phyloP scores from a whole-genome alignment of 2,113 vertebrate genomes.

The Ictidomys tridecemlineatus region DNA sequence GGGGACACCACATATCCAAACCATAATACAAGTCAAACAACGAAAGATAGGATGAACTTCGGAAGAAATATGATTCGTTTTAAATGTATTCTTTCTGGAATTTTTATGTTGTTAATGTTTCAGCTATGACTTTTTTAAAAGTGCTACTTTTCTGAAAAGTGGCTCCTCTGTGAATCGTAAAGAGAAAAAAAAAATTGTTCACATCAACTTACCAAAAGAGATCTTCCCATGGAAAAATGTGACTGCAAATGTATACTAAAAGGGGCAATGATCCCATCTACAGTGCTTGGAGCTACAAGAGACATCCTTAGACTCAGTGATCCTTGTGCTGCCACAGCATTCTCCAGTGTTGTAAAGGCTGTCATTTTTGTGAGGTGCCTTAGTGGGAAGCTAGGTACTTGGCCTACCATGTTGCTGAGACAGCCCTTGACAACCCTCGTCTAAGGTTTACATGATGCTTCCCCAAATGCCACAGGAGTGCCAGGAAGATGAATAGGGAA shows the following conservation, averaged over 20 bases:
- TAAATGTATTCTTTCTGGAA: conserved; percentile 15
- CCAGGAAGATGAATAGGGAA: neutral
- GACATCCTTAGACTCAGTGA: neutral
- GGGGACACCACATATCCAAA: no score
- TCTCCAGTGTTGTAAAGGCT: neutral
- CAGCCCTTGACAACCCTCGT: neutral
- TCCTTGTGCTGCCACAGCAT: neutral
- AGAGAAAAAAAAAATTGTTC: neutral
- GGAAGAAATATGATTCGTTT: neutral
- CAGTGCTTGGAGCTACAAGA: neutral
- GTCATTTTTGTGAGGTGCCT: neutral
- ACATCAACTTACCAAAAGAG: conserved; percentile 4
- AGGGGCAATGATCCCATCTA: neutral
- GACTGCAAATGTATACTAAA: neutral
- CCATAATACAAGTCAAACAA: neutral
- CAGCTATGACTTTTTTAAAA: neutral
- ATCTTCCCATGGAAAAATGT: neutral
- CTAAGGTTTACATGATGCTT: neutral
- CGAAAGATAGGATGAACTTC: neutral
- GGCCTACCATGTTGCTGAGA: neutral
- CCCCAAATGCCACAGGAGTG: neutral
- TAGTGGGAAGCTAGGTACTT: neutral
- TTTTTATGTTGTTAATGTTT: conserved; percentile 53
- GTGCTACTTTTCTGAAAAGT: conserved; percentile 16
- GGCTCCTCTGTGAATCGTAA: conserved; percentile 46